Percentiles rank a stretch among this genome's conserved stretches.
Conservation (phyloP, 2,797 vertebrate species). For the Malurus leucopterus region DNA sequence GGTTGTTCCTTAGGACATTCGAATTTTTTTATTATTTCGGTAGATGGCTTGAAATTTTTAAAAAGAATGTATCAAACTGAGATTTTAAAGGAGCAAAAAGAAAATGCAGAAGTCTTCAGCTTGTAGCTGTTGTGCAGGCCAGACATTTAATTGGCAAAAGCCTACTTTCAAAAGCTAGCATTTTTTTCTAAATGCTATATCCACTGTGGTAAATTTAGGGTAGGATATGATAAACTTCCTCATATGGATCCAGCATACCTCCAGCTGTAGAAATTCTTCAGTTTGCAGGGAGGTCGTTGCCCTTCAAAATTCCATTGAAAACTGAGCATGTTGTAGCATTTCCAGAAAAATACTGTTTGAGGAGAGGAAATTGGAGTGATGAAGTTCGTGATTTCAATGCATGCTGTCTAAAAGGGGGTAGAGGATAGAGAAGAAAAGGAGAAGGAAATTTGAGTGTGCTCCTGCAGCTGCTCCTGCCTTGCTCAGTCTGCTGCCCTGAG, state of each 20-base stretch:
- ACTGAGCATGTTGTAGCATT: fast-evolving
- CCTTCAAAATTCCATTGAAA: neutral
- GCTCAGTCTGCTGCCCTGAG: too few species aligned
- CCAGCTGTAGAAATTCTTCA: neutral
- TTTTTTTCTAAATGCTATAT: neutral
- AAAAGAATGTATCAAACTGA: neutral
- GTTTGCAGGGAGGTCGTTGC: fast-evolving
- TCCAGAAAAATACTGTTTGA: neutral
- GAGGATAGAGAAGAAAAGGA: neutral
- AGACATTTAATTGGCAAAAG: neutral
- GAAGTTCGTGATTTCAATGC: neutral
- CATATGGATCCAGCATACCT: neutral
- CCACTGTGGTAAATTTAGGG: neutral
- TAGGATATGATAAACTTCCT: neutral
- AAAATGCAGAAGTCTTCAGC: neutral
- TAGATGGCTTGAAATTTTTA: neutral
- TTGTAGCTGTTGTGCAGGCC: neutral
- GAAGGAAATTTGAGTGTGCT: neutral
- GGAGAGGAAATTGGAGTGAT: neutral
- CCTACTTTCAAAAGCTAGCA: neutral
- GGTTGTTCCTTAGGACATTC: neutral
- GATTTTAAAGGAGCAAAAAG: neutral
- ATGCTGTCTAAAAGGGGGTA: neutral
- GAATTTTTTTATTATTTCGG: neutral
- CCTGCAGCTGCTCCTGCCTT: neutral